phyloP scores from a whole-genome alignment of 2,888 invertebrate species.

The Drepanosiphum platanoidis region DNA sequence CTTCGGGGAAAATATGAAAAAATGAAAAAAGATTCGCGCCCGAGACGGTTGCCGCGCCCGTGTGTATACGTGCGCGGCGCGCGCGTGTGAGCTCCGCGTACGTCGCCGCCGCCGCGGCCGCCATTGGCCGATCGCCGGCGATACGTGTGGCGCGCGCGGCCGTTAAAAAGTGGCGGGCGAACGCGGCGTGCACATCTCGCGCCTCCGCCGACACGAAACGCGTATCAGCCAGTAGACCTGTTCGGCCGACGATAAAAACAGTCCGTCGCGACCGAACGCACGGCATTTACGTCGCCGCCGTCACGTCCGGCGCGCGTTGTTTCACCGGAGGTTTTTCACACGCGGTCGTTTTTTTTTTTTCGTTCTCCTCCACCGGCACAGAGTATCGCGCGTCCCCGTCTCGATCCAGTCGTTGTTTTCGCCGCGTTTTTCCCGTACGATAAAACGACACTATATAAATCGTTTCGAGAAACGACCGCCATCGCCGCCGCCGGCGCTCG shows the following conservation, averaged over 20 bases:
- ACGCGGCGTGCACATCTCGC: constrained; percentile 23
- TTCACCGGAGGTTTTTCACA: too few relatives aligned
- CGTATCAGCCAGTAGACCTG: constrained; percentile 38
- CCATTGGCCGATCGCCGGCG: constrained; percentile 19
- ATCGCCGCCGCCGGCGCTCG: too few relatives aligned
- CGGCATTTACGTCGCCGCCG: background rate
- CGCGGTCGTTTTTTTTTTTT: background rate
- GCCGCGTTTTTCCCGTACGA: background rate
- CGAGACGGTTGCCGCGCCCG: too few relatives aligned
- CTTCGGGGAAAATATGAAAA: too few relatives aligned
- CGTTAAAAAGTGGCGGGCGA: constrained; percentile 41
- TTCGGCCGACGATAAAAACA: constrained; percentile 5
- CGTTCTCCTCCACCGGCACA: background rate
- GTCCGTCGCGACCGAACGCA: background rate
- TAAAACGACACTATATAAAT: background rate
- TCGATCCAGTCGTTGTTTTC: background rate
- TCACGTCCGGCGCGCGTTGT: background rate
- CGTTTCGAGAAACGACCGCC: too few relatives aligned
- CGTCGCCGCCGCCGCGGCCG: background rate
- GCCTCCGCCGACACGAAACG: background rate
- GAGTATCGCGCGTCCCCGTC: background rate
- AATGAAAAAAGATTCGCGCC: too few relatives aligned
- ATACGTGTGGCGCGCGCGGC: constrained; percentile 33
- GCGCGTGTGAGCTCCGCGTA: background rate
- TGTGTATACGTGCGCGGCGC: background rate